Conservation (phyloP, 2,888 invertebrate genomes). For the Lottia scabra region DNA sequence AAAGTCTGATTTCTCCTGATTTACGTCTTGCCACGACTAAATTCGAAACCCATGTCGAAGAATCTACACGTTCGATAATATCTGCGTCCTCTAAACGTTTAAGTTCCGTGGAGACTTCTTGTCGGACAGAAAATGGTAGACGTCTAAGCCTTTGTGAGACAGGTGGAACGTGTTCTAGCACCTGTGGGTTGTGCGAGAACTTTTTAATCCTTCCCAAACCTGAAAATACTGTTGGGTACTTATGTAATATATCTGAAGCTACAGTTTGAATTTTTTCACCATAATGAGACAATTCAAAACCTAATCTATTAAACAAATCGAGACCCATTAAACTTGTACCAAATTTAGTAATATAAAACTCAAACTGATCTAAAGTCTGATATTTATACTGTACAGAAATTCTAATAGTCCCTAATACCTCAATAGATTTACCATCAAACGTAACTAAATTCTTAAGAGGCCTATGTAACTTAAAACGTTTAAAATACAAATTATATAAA, state of each 20-base stretch:
- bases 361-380: background rate
- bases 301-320: conserved; percentile 4
- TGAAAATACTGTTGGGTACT: background rate
- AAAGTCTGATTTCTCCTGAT: too few relatives aligned
- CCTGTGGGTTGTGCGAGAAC: background rate
- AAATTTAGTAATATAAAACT: background rate
- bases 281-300: background rate
- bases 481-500: too few relatives aligned
- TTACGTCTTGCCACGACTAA: too few relatives aligned
- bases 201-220: background rate
- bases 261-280: background rate
- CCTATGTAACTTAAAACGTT: too few relatives aligned
- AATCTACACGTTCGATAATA: conserved; percentile 5
- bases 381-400: background rate
- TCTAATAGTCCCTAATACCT: background rate
- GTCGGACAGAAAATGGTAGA: background rate
- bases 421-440: too few relatives aligned
- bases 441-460: too few relatives aligned
- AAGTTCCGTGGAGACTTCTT: conserved; percentile 7
- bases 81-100: background rate
- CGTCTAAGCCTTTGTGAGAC: conserved; percentile 10
- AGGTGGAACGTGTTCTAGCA: background rate
- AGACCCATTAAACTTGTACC: conserved; percentile 10
- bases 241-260: background rate
- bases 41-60: conserved; percentile 7